These are phyloP conservation scores for Therioaphis trifolii DNA, from an alignment of 2,888 invertebrate genomes.

Conservation along the genomic window DNA sequence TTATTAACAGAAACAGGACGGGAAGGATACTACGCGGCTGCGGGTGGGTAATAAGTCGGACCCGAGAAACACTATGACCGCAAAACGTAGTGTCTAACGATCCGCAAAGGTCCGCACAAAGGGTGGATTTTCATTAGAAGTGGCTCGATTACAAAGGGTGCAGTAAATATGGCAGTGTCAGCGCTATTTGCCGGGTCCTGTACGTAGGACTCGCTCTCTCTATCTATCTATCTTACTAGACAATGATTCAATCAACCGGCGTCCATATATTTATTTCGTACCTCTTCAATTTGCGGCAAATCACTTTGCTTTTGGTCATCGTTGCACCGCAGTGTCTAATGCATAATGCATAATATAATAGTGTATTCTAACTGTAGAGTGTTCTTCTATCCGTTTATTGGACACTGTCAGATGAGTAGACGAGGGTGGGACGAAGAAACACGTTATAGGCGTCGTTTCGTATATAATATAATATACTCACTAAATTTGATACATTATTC, in stretches of 20 bases:
- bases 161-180: slow-evolving; percentile 23
- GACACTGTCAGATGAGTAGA: not conserved
- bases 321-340: slow-evolving; percentile 42
- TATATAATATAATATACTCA: too few species aligned
- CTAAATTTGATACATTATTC: not conserved
- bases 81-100: slow-evolving; percentile 15
- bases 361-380: not conserved
- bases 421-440: not conserved
- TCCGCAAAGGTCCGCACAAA: slow-evolving; percentile 46
- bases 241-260: slow-evolving; percentile 58
- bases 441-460: not conserved
- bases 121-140: slow-evolving; percentile 52
- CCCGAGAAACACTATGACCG: not conserved
- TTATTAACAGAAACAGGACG: not conserved
- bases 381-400: slow-evolving; percentile 3
- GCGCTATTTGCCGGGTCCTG: not conserved
- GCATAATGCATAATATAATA: slow-evolving; percentile 45
- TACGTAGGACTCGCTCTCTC: not conserved
- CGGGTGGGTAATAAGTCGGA: not conserved
- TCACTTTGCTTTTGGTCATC: slow-evolving; percentile 47
- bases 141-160: slow-evolving; percentile 32
- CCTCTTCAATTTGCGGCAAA: slow-evolving; percentile 41
- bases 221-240: not conserved
- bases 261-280: not conserved
- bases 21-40: not conserved